Evolutionary conservation across 2,888 invertebrate species (phyloP), one percentile per base, ranked within the genome.

Genomic region (Labia minor): DNA sequence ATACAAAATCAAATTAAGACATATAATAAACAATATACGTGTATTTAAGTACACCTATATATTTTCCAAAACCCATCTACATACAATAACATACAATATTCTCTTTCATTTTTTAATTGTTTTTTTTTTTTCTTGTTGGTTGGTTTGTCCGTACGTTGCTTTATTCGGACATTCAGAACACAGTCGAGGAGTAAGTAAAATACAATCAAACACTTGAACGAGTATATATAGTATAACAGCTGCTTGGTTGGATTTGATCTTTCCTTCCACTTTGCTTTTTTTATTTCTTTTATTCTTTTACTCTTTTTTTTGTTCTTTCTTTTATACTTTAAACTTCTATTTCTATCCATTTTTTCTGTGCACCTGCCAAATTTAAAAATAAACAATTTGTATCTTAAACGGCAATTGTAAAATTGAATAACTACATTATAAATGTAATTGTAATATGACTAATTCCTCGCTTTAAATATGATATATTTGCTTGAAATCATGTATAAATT

Each of bases 181-280:
- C 49, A 49, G 49, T 49, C 49, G 49, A 49, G 49, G 49, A 49
- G 49, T 49, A 49, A 49, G 49, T 49, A 49, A 49, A 49, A 26
- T 8, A 49, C 49, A 49, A n/a, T 49, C 14, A 49, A 49, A 49
- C 49, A 49, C n/a, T 49, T 8, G 49, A 49, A 49, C 49, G 49
- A 49, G 16, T 49, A 49, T 49, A 49, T 49, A 6, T 49, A 49
- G 49, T 49, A n/a, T 49, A 49, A 49, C 14, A 49, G 49, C 49
- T 49, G 49, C 49, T 49, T 49, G 49, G 49, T 49, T 49, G 49
- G 49, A 49, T 49, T 49, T 49, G 49, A 49, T 49, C 49, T 49
- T 49, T 49, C 49, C 49, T 49, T 49, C 16, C 49, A 49, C 49
- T 49, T 49, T 49, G 49, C 49, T 49, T 49, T 49, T 49, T 49